Conservation (phyloP, 2,888 invertebrate genomes). For the Athalia rosae region DNA sequence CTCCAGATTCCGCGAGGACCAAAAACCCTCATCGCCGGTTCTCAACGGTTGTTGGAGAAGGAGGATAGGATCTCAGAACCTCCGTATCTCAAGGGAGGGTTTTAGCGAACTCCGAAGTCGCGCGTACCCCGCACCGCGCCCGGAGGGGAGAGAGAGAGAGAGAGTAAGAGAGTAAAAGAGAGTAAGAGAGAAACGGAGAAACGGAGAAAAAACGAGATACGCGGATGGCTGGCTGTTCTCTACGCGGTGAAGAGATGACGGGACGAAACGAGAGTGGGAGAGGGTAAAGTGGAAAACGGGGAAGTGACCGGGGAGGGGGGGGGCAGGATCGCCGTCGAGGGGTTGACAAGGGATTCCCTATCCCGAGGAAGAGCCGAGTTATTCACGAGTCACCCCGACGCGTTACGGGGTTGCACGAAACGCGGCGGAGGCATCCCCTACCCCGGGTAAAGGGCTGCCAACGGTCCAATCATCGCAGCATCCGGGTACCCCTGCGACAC, state of each 20-base stretch:
- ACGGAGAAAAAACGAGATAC: slow-evolving; percentile 14
- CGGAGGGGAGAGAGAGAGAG: not conserved
- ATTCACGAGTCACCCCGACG: slow-evolving; percentile 35
- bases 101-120: not conserved
- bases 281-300: slow-evolving; percentile 20
- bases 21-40: not conserved
- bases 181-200: too few species aligned
- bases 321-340: slow-evolving; percentile 26
- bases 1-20: slow-evolving; percentile 30
- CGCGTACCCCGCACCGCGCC: not conserved
- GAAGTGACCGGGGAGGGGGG: slow-evolving; percentile 5
- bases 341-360: slow-evolving; percentile 36
- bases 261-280: slow-evolving; percentile 31
- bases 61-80: slow-evolving; percentile 7
- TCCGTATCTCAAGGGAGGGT: slow-evolving; percentile 21
- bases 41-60: not conserved
- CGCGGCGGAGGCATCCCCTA: slow-evolving; percentile 66
- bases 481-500: slow-evolving; percentile 75
- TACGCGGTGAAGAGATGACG: slow-evolving; percentile 23
- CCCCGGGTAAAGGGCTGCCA: slow-evolving; percentile 64
- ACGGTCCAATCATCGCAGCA: slow-evolving; percentile 73
- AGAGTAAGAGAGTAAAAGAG: too few species aligned
- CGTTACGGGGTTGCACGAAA: slow-evolving; percentile 55
- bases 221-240: not conserved
- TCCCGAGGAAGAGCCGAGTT: slow-evolving; percentile 23